Evolutionary conservation across 2,888 invertebrate genomes (phyloP), one percentile per base, ranked within the genome.

Genomic region (Acronicta aceris): DNA sequence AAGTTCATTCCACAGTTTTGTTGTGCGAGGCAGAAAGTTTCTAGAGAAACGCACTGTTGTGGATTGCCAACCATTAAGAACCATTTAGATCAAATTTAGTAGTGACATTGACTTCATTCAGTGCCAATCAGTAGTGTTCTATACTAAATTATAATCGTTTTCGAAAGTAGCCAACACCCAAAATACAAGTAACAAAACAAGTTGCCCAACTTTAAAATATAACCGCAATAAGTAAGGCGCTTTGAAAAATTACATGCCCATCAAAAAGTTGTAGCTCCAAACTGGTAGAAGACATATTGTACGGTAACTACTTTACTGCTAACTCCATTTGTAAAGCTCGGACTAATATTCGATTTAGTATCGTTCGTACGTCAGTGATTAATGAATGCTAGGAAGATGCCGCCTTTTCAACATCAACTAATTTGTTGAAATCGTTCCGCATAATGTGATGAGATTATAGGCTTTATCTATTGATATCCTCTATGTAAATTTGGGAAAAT

Each of bases 211-310:
- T 64, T 62, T 56, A 62, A 78, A 71, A 71, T 58, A 67, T 61
- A 68, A 75, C 62, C 58, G 58, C 63, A 78, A 66, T 73, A 75
- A 73, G 57, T 67, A 58, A 61, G 53, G 59, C 55, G 66, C 59
- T 70, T 71, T 74, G 69, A 78, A 74, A 74, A 71, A 77, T 79
- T 73, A 78, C 66, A 74, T 68, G 65, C 71, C 56, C 70, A 73
- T 76, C 69, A 71, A 68, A 67, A 55, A 59, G 55, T 52, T 53
- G 63, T 63, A 52, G 66, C 66, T 64, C 59, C 50, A 49, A 76
- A 67, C 68, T 53, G 47, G 55, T 73, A 48, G 78, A 77, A 78
- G 76, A 75, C 76, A 72, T 73, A 77, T 66, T 55, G 78, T 66
- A 69, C 62, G 45, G 71, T 36, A 58, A 65, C 63, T 49, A 57